A percentile compares a stretch with the other conserved stretches of the same genome.
Conservation (phyloP, 2,113 vertebrate species). For the Caracal caracal region DNA sequence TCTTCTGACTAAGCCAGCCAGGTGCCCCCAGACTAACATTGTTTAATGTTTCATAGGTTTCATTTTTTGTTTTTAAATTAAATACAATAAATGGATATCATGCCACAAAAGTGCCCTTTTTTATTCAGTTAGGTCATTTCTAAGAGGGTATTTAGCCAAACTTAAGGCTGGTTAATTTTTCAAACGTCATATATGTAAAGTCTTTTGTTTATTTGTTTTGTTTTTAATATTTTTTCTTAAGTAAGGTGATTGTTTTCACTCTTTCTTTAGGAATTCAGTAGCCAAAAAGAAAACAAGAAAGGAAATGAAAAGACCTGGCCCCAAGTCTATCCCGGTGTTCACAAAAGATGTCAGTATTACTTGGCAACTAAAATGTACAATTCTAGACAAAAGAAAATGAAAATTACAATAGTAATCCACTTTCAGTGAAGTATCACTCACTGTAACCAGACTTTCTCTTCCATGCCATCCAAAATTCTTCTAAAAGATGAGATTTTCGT, state of each 20-base stretch:
- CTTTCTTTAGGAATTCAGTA: neutral
- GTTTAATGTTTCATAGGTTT: neutral
- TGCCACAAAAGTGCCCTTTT: neutral
- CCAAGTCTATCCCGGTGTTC: neutral
- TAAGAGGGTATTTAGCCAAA: neutral
- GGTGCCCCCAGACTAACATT: neutral
- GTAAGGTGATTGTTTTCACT: neutral
- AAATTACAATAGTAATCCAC: neutral
- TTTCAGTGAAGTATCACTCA: neutral
- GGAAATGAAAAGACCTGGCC: neutral
- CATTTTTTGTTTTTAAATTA: neutral
- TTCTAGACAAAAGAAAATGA: neutral
- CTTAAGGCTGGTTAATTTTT: neutral
- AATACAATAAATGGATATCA: neutral
- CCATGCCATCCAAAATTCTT: neutral
- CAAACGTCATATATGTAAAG: neutral
- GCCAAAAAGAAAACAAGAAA: neutral
- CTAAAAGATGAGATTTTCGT: conserved; percentile 10
- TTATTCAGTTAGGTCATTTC: neutral
- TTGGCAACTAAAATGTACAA: neutral
- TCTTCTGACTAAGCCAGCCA: neutral
- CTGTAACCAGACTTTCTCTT: neutral
- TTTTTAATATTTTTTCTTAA: neutral
- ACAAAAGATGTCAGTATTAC: neutral
- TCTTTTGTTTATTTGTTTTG: neutral